Evolutionary conservation across 2,888 invertebrate genomes (phyloP).

Genomic region (Zygothrica quintamaculata): DNA sequence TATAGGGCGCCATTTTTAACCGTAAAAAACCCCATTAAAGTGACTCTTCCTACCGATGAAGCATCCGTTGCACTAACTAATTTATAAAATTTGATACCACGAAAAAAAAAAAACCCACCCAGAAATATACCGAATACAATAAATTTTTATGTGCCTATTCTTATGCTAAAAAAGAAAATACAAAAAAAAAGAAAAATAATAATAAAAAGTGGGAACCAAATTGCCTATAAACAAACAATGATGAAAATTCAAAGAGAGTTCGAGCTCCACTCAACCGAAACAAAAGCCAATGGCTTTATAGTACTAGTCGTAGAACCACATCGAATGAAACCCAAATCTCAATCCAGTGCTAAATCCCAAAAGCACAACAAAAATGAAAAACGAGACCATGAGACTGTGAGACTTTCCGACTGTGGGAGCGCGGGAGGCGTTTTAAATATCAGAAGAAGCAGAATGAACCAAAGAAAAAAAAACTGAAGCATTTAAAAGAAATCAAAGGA

Average conservation of each 20-base stretch:
- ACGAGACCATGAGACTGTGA: conserved; percentile 56
- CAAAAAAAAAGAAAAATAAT: conserved; percentile 1
- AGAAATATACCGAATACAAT: conserved; percentile 53
- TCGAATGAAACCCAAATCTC: conserved; percentile 31
- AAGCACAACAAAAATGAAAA: conserved; percentile 26
- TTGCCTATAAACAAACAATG: conserved; percentile 74
- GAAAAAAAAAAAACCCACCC: conserved; percentile 49
- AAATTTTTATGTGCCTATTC: conserved; percentile 69
- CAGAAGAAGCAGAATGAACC: conserved; percentile 23
- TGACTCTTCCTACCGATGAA: conserved; percentile 23
- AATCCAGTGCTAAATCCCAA: conserved; percentile 11
- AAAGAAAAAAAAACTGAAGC: conserved; percentile 55
- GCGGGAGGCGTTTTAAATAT: conserved; percentile 71
- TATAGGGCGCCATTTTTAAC: conserved; percentile 36
- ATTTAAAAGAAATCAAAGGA: conserved; percentile 72
- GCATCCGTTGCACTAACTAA: conserved; percentile 46
- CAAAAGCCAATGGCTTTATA: conserved; percentile 75
- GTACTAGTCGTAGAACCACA: conserved; percentile 67
- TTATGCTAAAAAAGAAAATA: conserved; percentile 65
- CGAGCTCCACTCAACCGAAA: conserved; percentile 52
- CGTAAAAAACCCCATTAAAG: conserved; percentile 17
- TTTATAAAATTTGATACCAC: conserved; percentile 24
- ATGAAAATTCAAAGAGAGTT: conserved; percentile 48
- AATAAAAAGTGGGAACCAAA: conserved; percentile 41
- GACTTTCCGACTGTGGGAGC: conserved; percentile 63